phyloP scores from a whole-genome alignment of 1,140 invertebrate species.

The Agrypnia vestita region DNA sequence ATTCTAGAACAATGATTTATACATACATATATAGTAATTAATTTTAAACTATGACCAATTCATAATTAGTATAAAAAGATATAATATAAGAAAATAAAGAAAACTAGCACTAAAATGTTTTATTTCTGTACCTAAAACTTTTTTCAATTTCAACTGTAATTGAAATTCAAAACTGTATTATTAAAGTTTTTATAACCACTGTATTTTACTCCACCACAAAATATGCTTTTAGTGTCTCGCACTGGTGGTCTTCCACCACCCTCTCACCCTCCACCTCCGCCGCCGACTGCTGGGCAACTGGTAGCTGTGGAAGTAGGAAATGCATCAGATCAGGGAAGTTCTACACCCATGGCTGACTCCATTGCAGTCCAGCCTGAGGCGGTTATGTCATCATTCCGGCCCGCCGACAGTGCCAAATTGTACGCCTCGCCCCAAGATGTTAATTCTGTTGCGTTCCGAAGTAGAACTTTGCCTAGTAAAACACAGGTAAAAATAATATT shows the following conservation, averaged over 20 bases:
- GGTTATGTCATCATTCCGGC: slow-evolving; percentile 89
- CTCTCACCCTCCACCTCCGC: slow-evolving; percentile 78
- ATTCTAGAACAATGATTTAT: too few relatives aligned
- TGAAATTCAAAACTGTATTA: too few relatives aligned
- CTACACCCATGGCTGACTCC: slow-evolving; percentile 63
- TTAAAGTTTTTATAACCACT: too few relatives aligned
- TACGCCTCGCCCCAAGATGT: slow-evolving; percentile 91
- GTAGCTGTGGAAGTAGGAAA: slow-evolving; percentile 80
- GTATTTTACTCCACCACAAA: too few relatives aligned
- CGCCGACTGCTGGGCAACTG: slow-evolving; percentile 81
- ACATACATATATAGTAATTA: too few relatives aligned
- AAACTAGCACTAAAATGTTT: too few relatives aligned
- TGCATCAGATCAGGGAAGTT: slow-evolving; percentile 61
- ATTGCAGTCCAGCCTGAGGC: slow-evolving; percentile 64
- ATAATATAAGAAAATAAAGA: too few relatives aligned
- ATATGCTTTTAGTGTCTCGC: slow-evolving; percentile 56
- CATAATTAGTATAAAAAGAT: too few relatives aligned
- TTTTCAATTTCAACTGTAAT: too few relatives aligned
- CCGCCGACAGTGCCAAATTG: slow-evolving; percentile 86
- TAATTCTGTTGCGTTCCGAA: slow-evolving; percentile 85
- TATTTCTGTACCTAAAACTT: too few relatives aligned
- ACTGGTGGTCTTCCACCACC: slow-evolving; percentile 77
- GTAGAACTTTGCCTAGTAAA: slow-evolving; percentile 65
- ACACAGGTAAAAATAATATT: slow-evolving; percentile 48
- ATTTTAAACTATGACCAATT: too few relatives aligned